These are phyloP conservation scores for Periophthalmus modestus DNA, from an alignment of 2,113 vertebrate genomes.

Conservation along the genomic window DNA sequence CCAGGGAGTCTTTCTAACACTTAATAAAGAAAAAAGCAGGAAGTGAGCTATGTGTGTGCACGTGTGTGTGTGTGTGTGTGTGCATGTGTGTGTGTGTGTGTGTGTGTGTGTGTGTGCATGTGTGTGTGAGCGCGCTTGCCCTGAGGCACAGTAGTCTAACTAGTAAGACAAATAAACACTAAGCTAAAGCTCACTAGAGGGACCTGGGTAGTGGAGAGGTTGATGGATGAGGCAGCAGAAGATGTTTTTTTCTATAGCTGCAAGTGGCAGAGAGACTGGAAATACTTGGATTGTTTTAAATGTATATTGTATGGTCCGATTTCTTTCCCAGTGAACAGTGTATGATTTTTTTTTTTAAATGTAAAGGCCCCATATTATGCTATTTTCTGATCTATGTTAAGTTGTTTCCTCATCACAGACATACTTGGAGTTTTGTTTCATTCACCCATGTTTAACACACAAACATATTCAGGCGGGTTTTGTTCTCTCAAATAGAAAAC, in stretches of 20 bases:
- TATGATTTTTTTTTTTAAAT: no score
- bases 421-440: no score
- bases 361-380: no score
- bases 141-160: conserved; percentile 69
- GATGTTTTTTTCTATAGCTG: background rate
- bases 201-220: conserved; percentile 33
- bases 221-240: conserved; percentile 44
- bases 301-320: conserved; percentile 3
- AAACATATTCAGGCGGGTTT: no score
- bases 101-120: conserved; percentile 27
- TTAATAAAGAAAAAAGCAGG: conserved; percentile 75
- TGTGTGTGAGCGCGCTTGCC: conserved; percentile 46
- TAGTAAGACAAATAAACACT: conserved; percentile 71
- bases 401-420: no score
- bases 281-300: background rate
- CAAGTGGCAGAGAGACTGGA: background rate
- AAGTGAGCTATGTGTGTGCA: conserved; percentile 27
- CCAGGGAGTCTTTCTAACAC: conserved; percentile 80
- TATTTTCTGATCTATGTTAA: no score
- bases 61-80: conserved; percentile 1
- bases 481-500: no score
- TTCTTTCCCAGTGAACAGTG: background rate
- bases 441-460: no score
- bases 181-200: conserved; percentile 51
- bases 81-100: conserved; percentile 2